Evolutionary conservation across 2,113 vertebrate species (phyloP).

Genomic region (Crotalus tigris): DNA sequence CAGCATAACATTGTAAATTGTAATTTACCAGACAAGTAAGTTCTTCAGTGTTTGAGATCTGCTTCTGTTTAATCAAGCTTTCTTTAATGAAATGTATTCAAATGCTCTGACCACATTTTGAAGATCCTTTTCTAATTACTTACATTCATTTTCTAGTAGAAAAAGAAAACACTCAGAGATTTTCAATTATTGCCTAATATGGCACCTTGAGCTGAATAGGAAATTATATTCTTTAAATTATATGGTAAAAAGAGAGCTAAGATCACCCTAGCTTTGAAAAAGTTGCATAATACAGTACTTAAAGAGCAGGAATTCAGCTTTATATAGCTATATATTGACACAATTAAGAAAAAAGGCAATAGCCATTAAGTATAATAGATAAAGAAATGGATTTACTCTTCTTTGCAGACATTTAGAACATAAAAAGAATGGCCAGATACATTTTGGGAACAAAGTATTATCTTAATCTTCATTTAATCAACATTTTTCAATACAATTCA

Average conservation of each 20-base stretch:
- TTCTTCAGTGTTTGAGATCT: constrained; percentile 17
- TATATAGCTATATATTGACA: not conserved
- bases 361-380: not conserved
- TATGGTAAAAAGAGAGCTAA: not conserved
- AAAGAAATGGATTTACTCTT: not conserved
- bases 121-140: constrained; percentile 3
- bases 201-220: not conserved
- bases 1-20: rapidly evolving
- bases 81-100: not conserved
- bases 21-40: not conserved
- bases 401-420: not conserved
- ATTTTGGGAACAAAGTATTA: not conserved
- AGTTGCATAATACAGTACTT: not conserved
- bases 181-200: not conserved
- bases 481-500: not conserved
- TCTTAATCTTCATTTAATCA: not conserved
- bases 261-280: not conserved
- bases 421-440: not conserved
- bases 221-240: not conserved
- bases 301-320: not conserved
- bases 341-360: not conserved
- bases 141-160: not conserved
- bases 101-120: constrained; percentile 7
- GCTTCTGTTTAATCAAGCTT: constrained; percentile 14
- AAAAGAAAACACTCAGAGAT: constrained; percentile 4